phyloP scores from a whole-genome alignment of 2,888 invertebrate genomes.

The Rhingia campestris region DNA sequence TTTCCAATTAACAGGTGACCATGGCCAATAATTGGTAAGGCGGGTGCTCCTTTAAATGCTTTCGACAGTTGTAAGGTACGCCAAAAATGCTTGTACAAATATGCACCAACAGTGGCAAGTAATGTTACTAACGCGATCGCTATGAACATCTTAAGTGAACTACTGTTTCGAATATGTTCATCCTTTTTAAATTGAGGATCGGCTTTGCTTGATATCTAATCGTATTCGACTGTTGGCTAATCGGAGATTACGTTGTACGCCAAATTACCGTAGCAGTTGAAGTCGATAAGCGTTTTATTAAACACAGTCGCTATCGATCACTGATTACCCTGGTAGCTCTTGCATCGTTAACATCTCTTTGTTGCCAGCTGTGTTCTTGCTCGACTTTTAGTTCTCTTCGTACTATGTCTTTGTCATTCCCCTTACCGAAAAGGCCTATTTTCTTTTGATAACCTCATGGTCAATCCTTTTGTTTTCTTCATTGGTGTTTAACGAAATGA shows the following conservation, averaged over 20 bases:
- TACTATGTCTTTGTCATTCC: no score
- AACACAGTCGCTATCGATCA: no score
- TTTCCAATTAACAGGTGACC: slow-evolving; percentile 83
- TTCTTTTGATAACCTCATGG: no score
- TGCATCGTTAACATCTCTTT: no score
- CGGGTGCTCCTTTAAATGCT: slow-evolving; percentile 80
- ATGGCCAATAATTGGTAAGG: slow-evolving; percentile 84
- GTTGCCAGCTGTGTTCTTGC: no score
- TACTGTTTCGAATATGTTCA: neutral
- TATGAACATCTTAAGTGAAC: slow-evolving; percentile 75
- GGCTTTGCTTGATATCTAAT: slow-evolving; percentile 49
- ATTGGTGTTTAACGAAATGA: no score
- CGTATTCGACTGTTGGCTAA: slow-evolving; percentile 34
- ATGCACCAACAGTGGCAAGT: slow-evolving; percentile 16
- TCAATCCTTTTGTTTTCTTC: no score
- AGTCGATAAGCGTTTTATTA: neutral
- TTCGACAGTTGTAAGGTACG: slow-evolving; percentile 77
- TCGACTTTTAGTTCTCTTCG: no score
- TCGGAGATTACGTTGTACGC: no score
- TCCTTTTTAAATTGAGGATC: neutral
- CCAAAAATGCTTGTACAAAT: slow-evolving; percentile 76
- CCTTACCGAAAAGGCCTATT: no score
- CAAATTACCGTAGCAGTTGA: no score
- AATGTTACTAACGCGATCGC: slow-evolving; percentile 29
- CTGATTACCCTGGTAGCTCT: no score